A percentile compares a stretch with the other conserved stretches of the same genome.
phyloP scores from a whole-genome alignment of 2,113 vertebrate genomes.

The Pedionomus torquatus region DNA sequence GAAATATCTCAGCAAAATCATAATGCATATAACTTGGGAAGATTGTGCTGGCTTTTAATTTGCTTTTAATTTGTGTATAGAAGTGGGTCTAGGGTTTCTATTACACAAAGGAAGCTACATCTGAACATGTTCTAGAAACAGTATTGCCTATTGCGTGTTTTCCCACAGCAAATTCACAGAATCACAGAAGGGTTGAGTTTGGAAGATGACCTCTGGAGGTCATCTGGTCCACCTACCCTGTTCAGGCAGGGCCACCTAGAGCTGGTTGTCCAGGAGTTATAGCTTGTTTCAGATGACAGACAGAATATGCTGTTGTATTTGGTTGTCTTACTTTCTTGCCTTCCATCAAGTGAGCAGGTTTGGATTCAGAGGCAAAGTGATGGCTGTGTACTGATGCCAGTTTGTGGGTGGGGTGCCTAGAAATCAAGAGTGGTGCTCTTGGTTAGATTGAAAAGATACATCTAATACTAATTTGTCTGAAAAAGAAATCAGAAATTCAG shows the following conservation, averaged over 20 bases:
- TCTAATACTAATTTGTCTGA: not conserved
- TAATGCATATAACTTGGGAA: not conserved
- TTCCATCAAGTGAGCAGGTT: not conserved
- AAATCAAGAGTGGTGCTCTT: not conserved
- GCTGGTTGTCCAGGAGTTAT: not conserved
- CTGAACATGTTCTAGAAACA: not conserved
- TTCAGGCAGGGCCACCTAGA: not conserved
- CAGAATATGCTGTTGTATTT: not conserved
- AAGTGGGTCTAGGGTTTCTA: fast-evolving
- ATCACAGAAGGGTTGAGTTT: not conserved
- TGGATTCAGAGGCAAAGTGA: not conserved
- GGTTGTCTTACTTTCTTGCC: not conserved
- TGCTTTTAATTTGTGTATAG: not conserved
- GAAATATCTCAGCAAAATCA: not conserved
- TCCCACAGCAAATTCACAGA: not conserved
- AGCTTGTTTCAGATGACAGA: not conserved
- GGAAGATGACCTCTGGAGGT: not conserved
- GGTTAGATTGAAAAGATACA: not conserved
- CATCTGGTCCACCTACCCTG: not conserved
- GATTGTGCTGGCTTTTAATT: not conserved
- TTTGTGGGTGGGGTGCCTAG: not conserved
- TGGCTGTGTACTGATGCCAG: fast-evolving
- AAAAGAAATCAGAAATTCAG: not conserved
- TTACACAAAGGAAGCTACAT: not conserved
- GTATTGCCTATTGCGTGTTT: not conserved